Evolutionary conservation across 2,797 vertebrate genomes (phyloP).

Genomic region (Gallinago solitaria): DNA sequence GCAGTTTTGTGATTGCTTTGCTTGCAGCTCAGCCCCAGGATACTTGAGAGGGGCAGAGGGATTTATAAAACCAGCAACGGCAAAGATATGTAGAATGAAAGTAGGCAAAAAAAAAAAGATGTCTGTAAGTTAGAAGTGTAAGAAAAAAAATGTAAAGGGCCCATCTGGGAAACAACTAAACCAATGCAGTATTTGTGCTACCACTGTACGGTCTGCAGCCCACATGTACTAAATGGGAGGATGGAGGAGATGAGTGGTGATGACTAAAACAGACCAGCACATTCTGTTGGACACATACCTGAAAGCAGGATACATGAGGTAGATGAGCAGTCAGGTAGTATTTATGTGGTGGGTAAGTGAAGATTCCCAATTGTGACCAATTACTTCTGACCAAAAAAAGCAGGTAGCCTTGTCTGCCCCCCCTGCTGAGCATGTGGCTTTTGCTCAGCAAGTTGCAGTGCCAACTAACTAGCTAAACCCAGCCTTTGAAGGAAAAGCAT

Average conservation of each 20-base stretch:
- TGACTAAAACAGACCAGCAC: neutral
- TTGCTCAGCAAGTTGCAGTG: neutral
- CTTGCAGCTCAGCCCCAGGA: neutral
- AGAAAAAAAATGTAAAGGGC: neutral
- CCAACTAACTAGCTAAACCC: neutral
- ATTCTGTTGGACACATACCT: neutral
- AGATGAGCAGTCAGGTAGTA: neutral
- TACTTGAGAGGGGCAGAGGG: neutral
- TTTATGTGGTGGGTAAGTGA: neutral
- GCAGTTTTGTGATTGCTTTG: neutral
- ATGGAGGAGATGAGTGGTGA: neutral
- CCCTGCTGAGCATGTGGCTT: neutral
- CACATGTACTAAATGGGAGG: neutral
- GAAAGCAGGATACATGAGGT: neutral
- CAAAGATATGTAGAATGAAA: neutral
- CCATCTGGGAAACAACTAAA: neutral
- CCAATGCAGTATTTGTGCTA: neutral
- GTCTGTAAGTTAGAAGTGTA: neutral
- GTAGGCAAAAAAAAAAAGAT: neutral
- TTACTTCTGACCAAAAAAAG: neutral
- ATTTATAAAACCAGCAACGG: neutral
- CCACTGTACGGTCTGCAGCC: neutral
- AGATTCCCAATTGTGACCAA: neutral
- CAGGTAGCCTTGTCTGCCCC: neutral
- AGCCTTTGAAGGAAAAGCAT: neutral